phyloP scores from a whole-genome alignment of 2,113 vertebrate species.

The Indicator indicator region DNA sequence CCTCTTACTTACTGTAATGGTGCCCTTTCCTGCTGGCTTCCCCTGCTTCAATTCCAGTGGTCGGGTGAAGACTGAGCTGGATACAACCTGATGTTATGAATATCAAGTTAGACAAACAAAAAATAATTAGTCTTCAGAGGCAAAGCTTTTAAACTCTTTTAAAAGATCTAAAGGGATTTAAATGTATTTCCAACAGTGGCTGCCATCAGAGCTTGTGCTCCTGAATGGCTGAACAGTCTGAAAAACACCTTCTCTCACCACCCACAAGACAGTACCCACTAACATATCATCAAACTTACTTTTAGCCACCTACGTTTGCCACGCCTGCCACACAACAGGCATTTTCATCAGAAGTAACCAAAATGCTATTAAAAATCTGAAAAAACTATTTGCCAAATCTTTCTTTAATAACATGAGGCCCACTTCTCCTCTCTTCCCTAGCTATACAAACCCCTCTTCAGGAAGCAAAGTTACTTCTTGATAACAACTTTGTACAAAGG shows the following conservation, averaged over 20 bases:
- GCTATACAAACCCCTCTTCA: background rate
- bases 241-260: background rate
- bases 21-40: constrained; percentile 90
- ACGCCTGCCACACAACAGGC: background rate
- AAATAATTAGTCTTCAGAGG: background rate
- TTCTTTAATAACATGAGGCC: background rate
- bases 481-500: background rate
- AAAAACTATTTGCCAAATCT: background rate
- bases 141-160: background rate
- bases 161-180: background rate
- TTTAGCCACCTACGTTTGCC: background rate
- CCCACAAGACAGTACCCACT: background rate
- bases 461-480: background rate
- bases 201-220: background rate
- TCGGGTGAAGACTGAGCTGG: constrained; percentile 83
- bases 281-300: background rate
- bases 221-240: background rate
- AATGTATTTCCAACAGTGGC: background rate
- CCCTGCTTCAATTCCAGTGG: constrained; percentile 88
- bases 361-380: background rate
- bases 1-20: constrained; percentile 76
- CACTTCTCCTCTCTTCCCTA: background rate
- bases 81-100: constrained; percentile 83
- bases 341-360: background rate
- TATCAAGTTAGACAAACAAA: background rate